Evolutionary conservation across 2,113 vertebrate genomes (phyloP).

Genomic region (Stictonetta naevosa): DNA sequence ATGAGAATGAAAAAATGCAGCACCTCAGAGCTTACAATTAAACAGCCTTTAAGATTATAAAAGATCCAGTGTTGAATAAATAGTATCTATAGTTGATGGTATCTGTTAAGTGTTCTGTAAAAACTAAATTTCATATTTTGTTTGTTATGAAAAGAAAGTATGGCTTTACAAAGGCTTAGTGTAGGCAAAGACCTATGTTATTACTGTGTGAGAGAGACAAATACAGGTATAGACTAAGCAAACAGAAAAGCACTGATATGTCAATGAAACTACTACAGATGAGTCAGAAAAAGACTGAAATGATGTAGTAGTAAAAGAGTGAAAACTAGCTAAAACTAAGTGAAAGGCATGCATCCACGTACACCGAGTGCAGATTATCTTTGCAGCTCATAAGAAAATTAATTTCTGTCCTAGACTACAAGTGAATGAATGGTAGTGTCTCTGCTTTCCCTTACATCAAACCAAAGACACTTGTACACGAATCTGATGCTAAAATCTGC

Average conservation of each 20-base stretch:
- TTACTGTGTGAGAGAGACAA: background rate
- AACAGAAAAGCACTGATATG: background rate
- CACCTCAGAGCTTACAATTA: background rate
- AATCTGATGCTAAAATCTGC: background rate
- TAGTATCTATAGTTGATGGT: background rate
- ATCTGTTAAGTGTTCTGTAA: background rate
- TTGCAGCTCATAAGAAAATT: background rate
- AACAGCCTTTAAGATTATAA: background rate
- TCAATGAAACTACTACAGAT: background rate
- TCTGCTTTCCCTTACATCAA: background rate
- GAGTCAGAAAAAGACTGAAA: background rate
- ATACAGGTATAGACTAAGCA: background rate
- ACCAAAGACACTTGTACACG: background rate
- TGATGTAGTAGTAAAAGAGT: background rate
- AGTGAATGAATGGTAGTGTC: background rate
- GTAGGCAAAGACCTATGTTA: background rate
- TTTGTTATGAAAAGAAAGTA: background rate
- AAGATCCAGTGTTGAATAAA: background rate
- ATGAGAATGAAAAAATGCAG: background rate
- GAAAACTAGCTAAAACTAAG: background rate
- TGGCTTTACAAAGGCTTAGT: background rate
- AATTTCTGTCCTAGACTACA: background rate
- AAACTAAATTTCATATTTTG: background rate
- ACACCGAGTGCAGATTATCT: background rate
- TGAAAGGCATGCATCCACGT: background rate